Percentiles rank a stretch among this genome's conserved stretches.
Conservation (phyloP, 1,140 invertebrate species). For the Solenopsis invicta region DNA sequence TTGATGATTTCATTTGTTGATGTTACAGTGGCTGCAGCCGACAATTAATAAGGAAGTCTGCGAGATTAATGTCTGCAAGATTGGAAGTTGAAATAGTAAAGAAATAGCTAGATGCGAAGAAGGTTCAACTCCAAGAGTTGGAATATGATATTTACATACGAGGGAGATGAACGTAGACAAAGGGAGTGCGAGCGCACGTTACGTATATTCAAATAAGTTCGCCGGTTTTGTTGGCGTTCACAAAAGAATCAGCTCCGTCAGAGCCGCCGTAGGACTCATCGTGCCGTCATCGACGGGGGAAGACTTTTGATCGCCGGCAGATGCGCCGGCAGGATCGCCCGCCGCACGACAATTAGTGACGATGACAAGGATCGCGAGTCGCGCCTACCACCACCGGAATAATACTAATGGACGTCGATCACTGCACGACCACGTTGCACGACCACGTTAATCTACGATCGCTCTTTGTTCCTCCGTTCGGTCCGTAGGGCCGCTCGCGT, state of each 20-base stretch:
- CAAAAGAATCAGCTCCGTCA: constrained; percentile 63
- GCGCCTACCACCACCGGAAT: constrained; percentile 51
- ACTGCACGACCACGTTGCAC: constrained; percentile 56
- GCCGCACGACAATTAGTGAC: constrained; percentile 61
- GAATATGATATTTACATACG: constrained; percentile 17
- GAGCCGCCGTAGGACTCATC: constrained; percentile 45
- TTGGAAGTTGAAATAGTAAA: constrained; percentile 7
- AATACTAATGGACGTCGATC: constrained; percentile 65
- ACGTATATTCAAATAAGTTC: constrained; percentile 60
- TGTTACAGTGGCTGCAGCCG: neutral
- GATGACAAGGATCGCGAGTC: constrained; percentile 64
- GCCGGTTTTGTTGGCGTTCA: constrained; percentile 49
- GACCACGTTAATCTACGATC: constrained; percentile 61
- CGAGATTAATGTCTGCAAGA: neutral
- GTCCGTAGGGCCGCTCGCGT: constrained; percentile 3
- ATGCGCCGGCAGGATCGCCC: constrained; percentile 47
- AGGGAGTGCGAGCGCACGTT: constrained; percentile 18
- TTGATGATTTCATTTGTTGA: constrained; percentile 6
- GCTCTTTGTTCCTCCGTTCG: constrained; percentile 35
- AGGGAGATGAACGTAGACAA: constrained; percentile 32
- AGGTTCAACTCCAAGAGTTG: neutral
- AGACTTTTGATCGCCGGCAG: constrained; percentile 41
- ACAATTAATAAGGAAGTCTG: constrained; percentile 22
- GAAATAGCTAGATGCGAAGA: neutral
- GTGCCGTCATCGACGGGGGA: constrained; percentile 35